Base-by-base conservation (phyloP, 1,140 invertebrate species). In the Ostrea edulis region DNA sequence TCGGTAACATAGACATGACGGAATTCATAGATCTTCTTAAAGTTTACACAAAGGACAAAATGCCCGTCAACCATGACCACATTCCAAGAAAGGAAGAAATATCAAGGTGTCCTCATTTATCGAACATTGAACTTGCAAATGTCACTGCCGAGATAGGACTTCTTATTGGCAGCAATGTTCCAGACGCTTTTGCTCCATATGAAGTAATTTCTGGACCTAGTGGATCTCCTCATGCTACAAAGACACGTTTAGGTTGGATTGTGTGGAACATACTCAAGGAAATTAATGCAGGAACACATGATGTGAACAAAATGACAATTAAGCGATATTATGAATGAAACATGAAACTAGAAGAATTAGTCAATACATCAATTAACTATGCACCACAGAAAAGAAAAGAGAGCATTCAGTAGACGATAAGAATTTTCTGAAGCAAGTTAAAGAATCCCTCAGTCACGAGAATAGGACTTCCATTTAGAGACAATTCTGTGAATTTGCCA, bases 141-240 rank as follows among this genome's bases (percentile, higher is more conserved):
- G 85, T 84, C 20, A 53, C 54, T 71, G 65, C 53, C 8, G 84
- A 86, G 14, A 88, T 90, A 11, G 82, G 77, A 1, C 12, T 88
- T 9, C 81, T 90, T 62, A 85, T 90, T 44, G 89, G 85, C 22
- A 88, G 81, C 52, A 88, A 90, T 51, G 85, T 90, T 9, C 85
- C 87, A 20, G 84, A 90, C 84, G 89, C 89, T 25, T 90, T 83
- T 54, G 29, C 89, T 35, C 85, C 85, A 62, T 88, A 54, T 82
- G 86, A 87, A 4, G 54, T 88, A 20, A 8, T 55, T n/a, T 77
- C 81, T 4, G 89, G 86, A 17, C 85, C 84, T 54, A 81, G 55
- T 35, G 89, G 82, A 11, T 88, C 85, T 17, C 89, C 89, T 14
- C 86, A 90, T 62, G 89, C 87, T n/a, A 88, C 89, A n/a, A 86